Evolutionary conservation across 2,888 invertebrate species (phyloP).

Genomic region (Cyclophora punctaria): DNA sequence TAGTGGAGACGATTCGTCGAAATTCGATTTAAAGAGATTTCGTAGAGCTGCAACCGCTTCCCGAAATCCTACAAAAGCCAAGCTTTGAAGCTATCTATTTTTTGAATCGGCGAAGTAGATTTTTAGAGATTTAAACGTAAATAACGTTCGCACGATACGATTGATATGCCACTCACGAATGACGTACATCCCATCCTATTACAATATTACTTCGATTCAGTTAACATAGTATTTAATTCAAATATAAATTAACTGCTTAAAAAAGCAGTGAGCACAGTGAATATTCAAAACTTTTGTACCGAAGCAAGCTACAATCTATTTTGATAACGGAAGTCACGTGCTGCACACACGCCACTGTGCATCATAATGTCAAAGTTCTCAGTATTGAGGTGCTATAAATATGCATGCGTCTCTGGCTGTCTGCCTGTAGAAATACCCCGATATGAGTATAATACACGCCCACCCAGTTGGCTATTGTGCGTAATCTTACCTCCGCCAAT

Average conservation of each 20-base stretch:
- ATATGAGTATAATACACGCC: constrained; percentile 25
- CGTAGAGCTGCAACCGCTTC: constrained; percentile 12
- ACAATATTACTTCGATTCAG: too few relatives aligned
- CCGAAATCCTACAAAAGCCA: constrained; percentile 22
- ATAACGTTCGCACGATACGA: too few relatives aligned
- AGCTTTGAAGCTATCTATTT: constrained; percentile 22
- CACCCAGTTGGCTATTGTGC: constrained; percentile 53
- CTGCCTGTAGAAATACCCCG: constrained; percentile 5
- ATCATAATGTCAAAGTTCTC: constrained; percentile 58
- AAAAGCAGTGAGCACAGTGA: too few relatives aligned
- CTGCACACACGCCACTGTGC: constrained; percentile 40
- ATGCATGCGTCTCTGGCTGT: constrained; percentile 36
- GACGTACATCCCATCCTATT: too few relatives aligned
- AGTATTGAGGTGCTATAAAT: constrained; percentile 55
- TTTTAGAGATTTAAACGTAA: constrained; percentile 12
- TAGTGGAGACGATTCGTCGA: constrained; percentile 11
- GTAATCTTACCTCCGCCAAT: constrained; percentile 36
- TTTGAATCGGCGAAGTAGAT: constrained; percentile 23
- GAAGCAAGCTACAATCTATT: constrained; percentile 45
- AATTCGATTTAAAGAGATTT: constrained; percentile 16
- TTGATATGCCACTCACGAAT: too few relatives aligned
- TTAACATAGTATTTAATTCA: too few relatives aligned
- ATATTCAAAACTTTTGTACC: neutral
- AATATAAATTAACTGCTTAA: too few relatives aligned
- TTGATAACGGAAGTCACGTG: constrained; percentile 64